Conservation (phyloP, 2,888 invertebrate genomes). For the Scelioninae gen. 1 region DNA sequence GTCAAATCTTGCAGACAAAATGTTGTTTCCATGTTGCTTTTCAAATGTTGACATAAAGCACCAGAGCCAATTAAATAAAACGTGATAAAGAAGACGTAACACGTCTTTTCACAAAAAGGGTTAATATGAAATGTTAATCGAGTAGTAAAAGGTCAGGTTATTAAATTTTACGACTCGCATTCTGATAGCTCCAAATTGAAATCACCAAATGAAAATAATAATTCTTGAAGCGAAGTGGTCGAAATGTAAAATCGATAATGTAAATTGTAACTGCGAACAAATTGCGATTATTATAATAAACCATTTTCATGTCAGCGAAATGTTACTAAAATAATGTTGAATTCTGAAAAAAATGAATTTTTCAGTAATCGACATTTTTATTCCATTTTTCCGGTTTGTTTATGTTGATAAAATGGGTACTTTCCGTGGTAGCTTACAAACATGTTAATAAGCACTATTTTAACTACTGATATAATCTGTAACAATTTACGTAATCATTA, state of each 20-base stretch:
- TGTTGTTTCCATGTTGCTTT: constrained; percentile 1
- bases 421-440: too few relatives aligned
- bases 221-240: not conserved
- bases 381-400: too few relatives aligned
- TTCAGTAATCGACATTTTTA: too few relatives aligned
- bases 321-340: too few relatives aligned
- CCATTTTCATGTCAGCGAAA: too few relatives aligned
- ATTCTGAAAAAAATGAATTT: too few relatives aligned
- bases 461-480: too few relatives aligned
- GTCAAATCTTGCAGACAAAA: not conserved
- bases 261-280: not conserved
- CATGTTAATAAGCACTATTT: too few relatives aligned
- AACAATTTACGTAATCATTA: too few relatives aligned
- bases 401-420: too few relatives aligned
- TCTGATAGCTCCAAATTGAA: not conserved
- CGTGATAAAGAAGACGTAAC: not conserved
- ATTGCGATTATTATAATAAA: too few relatives aligned
- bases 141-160: constrained; percentile 13
- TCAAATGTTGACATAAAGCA: not conserved
- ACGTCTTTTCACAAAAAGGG: not conserved
- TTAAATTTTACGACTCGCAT: constrained; percentile 14
- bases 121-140: constrained; percentile 3
- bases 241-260: constrained; percentile 3
- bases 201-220: constrained; percentile 10
- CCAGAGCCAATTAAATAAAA: not conserved